Evolutionary conservation across 37 sponge, comb jelly and placozoan genomes (phyloP), one percentile per base, ranked within the genome.

Genomic region (Crambe crambe): DNA sequence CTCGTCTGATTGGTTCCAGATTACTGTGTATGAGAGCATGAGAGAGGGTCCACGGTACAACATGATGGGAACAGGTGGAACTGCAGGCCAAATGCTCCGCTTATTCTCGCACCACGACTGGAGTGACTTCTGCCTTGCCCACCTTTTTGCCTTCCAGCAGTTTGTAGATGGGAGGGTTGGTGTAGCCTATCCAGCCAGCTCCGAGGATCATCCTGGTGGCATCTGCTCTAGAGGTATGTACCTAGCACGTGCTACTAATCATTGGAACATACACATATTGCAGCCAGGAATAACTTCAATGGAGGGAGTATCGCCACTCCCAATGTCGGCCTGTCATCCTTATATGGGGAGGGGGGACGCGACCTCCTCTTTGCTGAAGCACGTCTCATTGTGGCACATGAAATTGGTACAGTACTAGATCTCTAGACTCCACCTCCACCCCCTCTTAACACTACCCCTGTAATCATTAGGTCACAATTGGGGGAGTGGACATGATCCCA

Each of bases 101-200:
- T 32, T 8, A 3, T 89, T 89, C 58, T 70, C 84, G 35, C 10
- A 54, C 36, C 27, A 44, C 9, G 80, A 83, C 79, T 93, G 89
- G 89, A 81, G 75, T 4, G 34, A 74, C 3, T 67, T 80, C 35
- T 93, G 94, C 36, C 77, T 93, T 26, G 86, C 94, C 37, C 90
- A 93, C 38, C 84, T 93, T 66, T 93, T 88, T 71, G 89, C 90
- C 22, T 71, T 80, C 63, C 29, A 72, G 1, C 39, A 58, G 42
- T 89, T 93, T 64, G 37, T 62, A 9, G 84, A 81, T 43, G 54
- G 62, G 2, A 63, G 83, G 40, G 59, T 93, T 66, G 94, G 94
- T 15, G 84, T 93, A 70, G 94, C 94, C 35, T 93, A 93, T 76
- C 76, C 89, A 23, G 94, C 90, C 54, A 78, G 78, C 21, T 54